Percentiles rank a stretch among this genome's conserved stretches.
Conservation (phyloP, 2,797 vertebrate species). For the Podarcis lilfordi region DNA sequence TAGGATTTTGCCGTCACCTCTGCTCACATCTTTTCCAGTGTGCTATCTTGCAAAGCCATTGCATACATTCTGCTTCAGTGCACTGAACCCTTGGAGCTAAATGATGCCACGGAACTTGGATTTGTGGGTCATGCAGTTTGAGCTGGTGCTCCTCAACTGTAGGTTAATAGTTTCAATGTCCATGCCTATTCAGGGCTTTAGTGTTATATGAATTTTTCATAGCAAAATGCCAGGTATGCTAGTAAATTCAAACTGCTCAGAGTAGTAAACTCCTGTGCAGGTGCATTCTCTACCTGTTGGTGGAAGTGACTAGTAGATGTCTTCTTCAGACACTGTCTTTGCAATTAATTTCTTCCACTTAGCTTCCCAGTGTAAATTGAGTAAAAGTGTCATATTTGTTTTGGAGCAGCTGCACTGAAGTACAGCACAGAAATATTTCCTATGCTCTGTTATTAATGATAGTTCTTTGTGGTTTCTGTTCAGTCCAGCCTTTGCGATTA, state of each 20-base stretch:
- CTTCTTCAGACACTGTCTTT: not conserved
- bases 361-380: not conserved
- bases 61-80: not conserved
- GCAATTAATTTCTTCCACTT: not conserved
- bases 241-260: not conserved
- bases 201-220: not conserved
- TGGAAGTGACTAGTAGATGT: not conserved
- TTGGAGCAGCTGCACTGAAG: not conserved
- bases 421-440: not conserved
- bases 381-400: not conserved
- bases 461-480: not conserved
- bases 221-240: not conserved
- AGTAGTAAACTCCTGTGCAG: not conserved
- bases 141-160: not conserved
- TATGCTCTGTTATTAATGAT: not conserved
- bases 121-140: not conserved
- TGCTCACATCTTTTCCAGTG: not conserved
- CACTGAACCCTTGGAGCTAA: not conserved
- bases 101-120: not conserved
- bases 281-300: not conserved
- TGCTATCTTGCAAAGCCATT: not conserved
- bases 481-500: not conserved
- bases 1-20: not conserved
- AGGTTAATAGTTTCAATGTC: not conserved
- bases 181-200: not conserved